Conservation (phyloP, 2,797 vertebrate genomes). For the Gadopsis marmoratus region DNA sequence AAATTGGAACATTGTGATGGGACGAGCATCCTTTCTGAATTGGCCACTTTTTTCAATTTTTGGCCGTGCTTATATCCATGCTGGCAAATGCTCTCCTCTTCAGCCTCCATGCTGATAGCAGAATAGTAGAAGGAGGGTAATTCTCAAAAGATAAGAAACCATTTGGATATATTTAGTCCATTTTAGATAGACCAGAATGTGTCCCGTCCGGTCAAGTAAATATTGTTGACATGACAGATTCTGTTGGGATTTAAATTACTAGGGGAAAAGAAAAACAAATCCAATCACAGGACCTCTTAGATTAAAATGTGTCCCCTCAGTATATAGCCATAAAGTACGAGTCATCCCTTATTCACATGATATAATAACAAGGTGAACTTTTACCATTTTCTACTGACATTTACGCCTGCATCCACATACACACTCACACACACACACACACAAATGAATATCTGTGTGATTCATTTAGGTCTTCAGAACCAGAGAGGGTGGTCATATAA, state of each 20-base stretch:
- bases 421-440: background rate
- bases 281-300: background rate
- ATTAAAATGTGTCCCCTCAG: background rate
- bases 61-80: background rate
- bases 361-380: background rate
- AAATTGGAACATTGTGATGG: background rate
- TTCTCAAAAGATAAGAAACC: background rate
- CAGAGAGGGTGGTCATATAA: background rate
- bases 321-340: background rate
- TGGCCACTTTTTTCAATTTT: background rate
- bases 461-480: constrained; percentile 7
- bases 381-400: constrained; percentile 1
- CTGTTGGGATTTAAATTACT: background rate
- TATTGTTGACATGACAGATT: background rate
- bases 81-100: background rate
- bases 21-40: background rate
- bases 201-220: background rate
- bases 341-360: background rate
- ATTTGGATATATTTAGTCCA: background rate
- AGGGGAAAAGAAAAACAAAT: background rate
- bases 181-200: background rate
- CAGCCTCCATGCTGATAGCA: background rate
- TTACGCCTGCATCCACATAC: background rate
- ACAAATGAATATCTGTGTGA: background rate
- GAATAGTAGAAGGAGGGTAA: background rate